Base-by-base conservation (phyloP, 2,113 vertebrate genomes). In the Gambusia holbrooki region DNA sequence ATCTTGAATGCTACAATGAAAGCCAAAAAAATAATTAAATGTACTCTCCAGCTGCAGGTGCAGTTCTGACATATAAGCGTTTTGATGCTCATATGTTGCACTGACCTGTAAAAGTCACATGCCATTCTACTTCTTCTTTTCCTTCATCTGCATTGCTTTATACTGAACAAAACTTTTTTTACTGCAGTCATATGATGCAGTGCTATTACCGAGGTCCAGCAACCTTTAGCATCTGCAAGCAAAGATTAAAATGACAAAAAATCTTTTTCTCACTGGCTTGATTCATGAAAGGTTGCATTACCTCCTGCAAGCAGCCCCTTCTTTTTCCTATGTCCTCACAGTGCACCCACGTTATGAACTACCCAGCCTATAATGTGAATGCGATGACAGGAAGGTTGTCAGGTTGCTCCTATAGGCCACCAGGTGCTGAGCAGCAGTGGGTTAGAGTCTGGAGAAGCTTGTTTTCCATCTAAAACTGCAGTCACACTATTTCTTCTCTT, bases 311-410 rank as follows among this genome's bases (percentile, higher is more conserved):
- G 79, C 84, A 62, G 68, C 77, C 67, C 60, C 4, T 71, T 5
- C 80, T 66, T 54, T 65, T 42, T 69, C 80, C 79, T 0, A 67
- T 75, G 84, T 83, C 35, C 73, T 89, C 85, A 74, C 84, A 71
- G 69, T 68, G 71, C 72, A 29, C 74, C 84, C 28, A 28, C 77
- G 87, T 90, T 82, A 78, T 63, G 67, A 76, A 86, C 83, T 84
- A 84, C 84, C 83, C 77, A 86, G 78, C 58, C 77, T 45, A 72
- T 92, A 93, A 93, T 93, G 83, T 5, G 77, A 85, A 90, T 33
- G 82, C 65, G 91, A 80, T 93, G 93, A 93, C 91, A 93, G 86
- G 76, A 29, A 70, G 66, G 68, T 72, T 40, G 71, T 76, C 78
- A 27, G 80, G 78, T 84, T 79, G 33, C 72, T 61, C 73, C 66